A percentile compares a stretch with the other conserved stretches of the same genome.
These are phyloP conservation scores for Pangasianodon hypophthalmus DNA, from an alignment of 2,113 vertebrate genomes.

Conservation along the genomic window DNA sequence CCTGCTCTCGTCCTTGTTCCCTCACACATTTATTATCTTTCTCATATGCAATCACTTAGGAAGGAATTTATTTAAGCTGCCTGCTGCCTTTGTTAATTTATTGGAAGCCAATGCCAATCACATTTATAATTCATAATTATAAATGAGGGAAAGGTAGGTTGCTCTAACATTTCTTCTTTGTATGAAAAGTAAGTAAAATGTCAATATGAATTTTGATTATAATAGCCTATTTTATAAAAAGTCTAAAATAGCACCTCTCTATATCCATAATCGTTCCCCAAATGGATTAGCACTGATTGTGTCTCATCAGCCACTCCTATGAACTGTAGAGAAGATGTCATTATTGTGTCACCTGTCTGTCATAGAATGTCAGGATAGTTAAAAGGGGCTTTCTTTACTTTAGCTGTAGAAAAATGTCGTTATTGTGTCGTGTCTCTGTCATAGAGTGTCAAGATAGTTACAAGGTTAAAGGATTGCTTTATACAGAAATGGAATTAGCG, in stretches of 20 bases:
- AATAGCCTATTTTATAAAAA: not conserved
- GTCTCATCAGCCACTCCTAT: not conserved
- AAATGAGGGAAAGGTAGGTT: not conserved
- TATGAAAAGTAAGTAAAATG: not conserved
- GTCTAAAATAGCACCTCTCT: not conserved
- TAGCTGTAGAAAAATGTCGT: not conserved
- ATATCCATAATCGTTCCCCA: not conserved
- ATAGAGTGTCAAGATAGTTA: not conserved
- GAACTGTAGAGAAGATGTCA: not conserved
- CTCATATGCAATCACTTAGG: constrained; percentile 18
- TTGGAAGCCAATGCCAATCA: not conserved
- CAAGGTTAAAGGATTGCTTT: not conserved
- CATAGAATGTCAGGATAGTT: not conserved
- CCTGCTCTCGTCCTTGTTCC: constrained; percentile 7
- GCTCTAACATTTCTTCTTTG: not conserved
- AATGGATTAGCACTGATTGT: not conserved
- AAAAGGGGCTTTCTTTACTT: not conserved
- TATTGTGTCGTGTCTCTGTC: not conserved
- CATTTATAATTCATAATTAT: constrained; percentile 6
- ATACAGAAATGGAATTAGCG: not conserved
- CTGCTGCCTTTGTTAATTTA: not conserved
- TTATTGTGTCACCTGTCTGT: not conserved
- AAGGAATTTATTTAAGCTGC: not conserved
- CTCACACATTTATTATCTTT: constrained; percentile 13
- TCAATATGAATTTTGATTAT: not conserved